Evolutionary conservation across 2,797 vertebrate genomes (phyloP).

Genomic region (Falco concolor): DNA sequence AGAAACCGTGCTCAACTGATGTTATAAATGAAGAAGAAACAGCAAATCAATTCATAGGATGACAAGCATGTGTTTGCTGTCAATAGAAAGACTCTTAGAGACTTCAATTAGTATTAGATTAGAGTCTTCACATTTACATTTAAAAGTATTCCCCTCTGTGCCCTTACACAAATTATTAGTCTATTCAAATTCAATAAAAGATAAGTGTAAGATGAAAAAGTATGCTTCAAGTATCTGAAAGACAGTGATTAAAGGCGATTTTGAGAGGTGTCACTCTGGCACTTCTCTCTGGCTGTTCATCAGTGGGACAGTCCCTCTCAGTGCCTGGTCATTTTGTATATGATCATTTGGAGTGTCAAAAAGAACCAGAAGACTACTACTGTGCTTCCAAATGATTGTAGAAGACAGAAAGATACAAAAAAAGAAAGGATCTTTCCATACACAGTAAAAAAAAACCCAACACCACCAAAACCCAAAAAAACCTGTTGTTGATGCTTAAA

Average conservation of each 20-base stretch:
- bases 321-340: neutral
- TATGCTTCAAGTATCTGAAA: neutral
- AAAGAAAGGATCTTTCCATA: neutral
- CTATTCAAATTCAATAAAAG: neutral
- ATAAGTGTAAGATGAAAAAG: neutral
- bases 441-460: neutral
- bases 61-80: neutral
- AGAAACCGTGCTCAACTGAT: neutral
- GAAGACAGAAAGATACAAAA: neutral
- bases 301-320: neutral
- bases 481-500: neutral
- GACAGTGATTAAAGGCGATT: neutral
- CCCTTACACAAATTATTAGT: constrained; percentile 1
- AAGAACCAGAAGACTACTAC: neutral
- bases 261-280: neutral
- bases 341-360: neutral
- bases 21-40: neutral
- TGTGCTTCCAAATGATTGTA: neutral
- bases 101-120: neutral
- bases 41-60: neutral
- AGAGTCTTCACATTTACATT: constrained; percentile 28
- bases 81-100: neutral
- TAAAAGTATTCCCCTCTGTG: neutral
- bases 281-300: neutral
- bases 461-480: neutral